A percentile compares a stretch with the other conserved stretches of the same genome.
phyloP scores from a whole-genome alignment of 1,140 invertebrate species.

The Tetragonula clypearis region DNA sequence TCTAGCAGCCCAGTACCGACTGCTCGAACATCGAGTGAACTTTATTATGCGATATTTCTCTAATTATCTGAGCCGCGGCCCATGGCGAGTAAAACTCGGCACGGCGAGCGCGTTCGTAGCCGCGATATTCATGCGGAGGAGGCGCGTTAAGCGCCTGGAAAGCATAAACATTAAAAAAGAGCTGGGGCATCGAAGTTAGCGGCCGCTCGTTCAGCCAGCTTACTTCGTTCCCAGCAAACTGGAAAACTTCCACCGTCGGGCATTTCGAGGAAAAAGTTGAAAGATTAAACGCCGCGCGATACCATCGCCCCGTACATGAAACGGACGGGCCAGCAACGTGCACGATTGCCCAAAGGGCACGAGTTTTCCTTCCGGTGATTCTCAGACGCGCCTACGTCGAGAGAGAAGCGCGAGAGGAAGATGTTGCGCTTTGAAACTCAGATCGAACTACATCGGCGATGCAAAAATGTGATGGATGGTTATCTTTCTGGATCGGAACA shows the following conservation, averaged over 20 bases:
- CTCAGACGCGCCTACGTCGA: not conserved
- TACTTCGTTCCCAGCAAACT: constrained; percentile 42
- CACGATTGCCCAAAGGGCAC: not conserved
- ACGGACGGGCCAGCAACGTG: not conserved
- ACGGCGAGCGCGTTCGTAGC: not conserved
- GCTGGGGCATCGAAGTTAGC: constrained; percentile 59
- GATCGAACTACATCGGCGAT: not conserved
- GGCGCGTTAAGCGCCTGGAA: constrained; percentile 53
- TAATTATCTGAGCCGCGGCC: constrained; percentile 76
- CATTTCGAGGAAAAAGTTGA: constrained; percentile 69
- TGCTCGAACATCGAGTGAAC: constrained; percentile 66
- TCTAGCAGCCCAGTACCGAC: not conserved
- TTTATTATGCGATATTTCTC: constrained; percentile 81
- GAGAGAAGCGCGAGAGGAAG: not conserved
- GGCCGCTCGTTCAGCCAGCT: constrained; percentile 43
- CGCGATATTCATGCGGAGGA: constrained; percentile 55
- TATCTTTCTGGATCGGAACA: too few species aligned
- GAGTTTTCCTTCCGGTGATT: not conserved
- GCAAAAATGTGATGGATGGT: not conserved
- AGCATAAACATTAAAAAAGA: constrained; percentile 66
- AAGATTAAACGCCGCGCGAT: constrained; percentile 71
- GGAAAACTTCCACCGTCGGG: constrained; percentile 52
- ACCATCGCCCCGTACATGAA: constrained; percentile 16
- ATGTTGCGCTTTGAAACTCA: too few species aligned
- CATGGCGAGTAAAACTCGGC: constrained; percentile 40